These are phyloP conservation scores for Cartodere bifasciata DNA, from an alignment of 2,888 invertebrate species.

Conservation along the genomic window DNA sequence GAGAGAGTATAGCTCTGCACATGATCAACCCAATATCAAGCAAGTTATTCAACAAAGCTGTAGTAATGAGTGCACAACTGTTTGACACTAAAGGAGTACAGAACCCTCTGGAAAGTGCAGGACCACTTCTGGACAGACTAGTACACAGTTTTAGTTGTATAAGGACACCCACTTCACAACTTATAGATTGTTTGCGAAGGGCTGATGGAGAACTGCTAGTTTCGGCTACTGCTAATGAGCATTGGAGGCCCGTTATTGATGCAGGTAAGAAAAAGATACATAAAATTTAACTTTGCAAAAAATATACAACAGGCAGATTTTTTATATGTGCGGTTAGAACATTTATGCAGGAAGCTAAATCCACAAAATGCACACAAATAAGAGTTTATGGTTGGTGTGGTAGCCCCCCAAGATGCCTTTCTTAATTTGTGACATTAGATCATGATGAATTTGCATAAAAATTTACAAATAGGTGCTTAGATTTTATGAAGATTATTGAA, in stretches of 20 bases:
- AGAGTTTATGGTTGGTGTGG: too few species aligned
- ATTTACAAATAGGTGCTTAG: too few species aligned
- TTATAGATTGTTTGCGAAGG: slow-evolving; percentile 57
- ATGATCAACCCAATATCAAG: slow-evolving; percentile 50
- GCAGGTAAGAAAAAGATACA: too few species aligned
- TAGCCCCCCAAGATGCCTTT: too few species aligned
- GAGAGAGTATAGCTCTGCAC: slow-evolving; percentile 66
- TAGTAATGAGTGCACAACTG: slow-evolving; percentile 71
- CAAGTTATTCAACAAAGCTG: slow-evolving; percentile 59
- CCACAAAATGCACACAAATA: too few species aligned
- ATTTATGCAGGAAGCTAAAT: too few species aligned
- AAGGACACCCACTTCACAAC: slow-evolving; percentile 49
- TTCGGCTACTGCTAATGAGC: slow-evolving; percentile 39
- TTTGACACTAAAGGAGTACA: slow-evolving; percentile 49
- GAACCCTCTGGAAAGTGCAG: slow-evolving; percentile 48
- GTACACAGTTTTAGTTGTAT: slow-evolving; percentile 56
- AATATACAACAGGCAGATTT: too few species aligned
- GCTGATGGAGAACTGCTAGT: slow-evolving; percentile 47
- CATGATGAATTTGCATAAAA: too few species aligned
- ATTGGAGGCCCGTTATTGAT: slow-evolving; percentile 66
- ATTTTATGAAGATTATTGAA: too few species aligned
- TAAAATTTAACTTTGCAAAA: too few species aligned
- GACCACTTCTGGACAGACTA: slow-evolving; percentile 48
- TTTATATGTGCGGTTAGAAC: too few species aligned
- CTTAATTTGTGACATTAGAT: too few species aligned